These are phyloP conservation scores for Numenius arquata DNA, from an alignment of 2,113 vertebrate genomes.

Conservation along the genomic window DNA sequence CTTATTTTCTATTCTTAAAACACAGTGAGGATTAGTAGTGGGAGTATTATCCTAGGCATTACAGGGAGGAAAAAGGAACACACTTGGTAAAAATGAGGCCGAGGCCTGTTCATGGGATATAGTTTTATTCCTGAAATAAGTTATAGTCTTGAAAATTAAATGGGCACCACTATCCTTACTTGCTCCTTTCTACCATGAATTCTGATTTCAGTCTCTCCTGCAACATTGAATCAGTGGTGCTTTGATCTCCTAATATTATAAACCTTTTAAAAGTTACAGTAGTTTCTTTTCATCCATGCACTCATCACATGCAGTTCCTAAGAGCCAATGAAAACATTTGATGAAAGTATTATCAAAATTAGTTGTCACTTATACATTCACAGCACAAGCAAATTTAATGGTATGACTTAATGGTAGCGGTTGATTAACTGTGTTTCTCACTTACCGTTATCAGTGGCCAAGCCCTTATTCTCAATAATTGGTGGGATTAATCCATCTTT, in stretches of 20 bases:
- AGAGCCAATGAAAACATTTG: not conserved
- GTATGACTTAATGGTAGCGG: not conserved
- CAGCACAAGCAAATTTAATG: not conserved
- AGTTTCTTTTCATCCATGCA: not conserved
- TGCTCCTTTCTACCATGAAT: fast-evolving
- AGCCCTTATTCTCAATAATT: not conserved
- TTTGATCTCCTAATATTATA: not conserved
- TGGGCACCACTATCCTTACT: not conserved
- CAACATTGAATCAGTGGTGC: not conserved
- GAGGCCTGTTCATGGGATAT: not conserved
- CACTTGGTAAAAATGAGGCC: not conserved
- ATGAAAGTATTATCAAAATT: not conserved
- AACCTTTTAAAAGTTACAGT: not conserved
- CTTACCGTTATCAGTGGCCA: not conserved
- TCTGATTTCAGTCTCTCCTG: not conserved
- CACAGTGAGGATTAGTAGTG: not conserved
- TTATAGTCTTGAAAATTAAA: not conserved
- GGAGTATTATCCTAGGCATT: not conserved
- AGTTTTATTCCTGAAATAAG: not conserved
- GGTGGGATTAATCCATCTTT: not conserved
- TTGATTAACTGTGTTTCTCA: not conserved
- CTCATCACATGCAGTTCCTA: not conserved
- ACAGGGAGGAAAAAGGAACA: not conserved
- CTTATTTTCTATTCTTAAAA: not conserved
- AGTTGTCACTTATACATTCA: not conserved